Conservation (phyloP, 2,797 vertebrate species). For the Coranthus polyacanthus region DNA sequence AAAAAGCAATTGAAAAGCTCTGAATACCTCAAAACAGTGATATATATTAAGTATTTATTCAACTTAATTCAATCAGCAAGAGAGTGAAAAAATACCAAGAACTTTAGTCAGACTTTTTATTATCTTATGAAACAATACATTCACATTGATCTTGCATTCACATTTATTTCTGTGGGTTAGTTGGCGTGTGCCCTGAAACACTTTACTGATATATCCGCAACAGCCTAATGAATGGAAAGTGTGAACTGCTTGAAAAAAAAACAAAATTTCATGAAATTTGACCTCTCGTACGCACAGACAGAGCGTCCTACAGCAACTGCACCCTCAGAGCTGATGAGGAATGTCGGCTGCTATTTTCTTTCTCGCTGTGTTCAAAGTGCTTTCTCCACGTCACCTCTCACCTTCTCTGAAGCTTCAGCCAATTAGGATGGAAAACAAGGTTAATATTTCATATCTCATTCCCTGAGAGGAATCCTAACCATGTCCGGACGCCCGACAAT, state of each 20-base stretch:
- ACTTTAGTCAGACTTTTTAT: no score
- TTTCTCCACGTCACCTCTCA: conserved; percentile 70
- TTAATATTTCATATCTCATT: conserved; percentile 78
- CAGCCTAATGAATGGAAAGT: conserved; percentile 28
- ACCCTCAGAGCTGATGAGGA: conserved; percentile 43
- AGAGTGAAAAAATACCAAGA: not conserved
- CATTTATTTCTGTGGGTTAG: not conserved
- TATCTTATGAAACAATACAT: no score
- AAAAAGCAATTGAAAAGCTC: not conserved
- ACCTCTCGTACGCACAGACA: conserved; percentile 36
- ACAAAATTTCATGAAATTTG: conserved; percentile 39
- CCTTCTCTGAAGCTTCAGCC: conserved; percentile 65
- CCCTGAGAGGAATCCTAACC: conserved; percentile 73
- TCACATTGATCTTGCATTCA: not conserved
- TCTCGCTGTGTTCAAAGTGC: conserved; percentile 58
- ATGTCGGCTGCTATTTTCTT: conserved; percentile 53
- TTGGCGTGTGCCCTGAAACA: not conserved
- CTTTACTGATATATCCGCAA: conserved; percentile 12
- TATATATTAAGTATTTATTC: no score
- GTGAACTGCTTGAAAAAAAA: conserved; percentile 19
- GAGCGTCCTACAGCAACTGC: not conserved
- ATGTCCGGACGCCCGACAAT: conserved; percentile 6
- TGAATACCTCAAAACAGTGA: no score
- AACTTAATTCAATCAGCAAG: no score
- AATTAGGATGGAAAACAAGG: conserved; percentile 79